Percentiles rank a stretch among this genome's conserved stretches.
Conservation (phyloP, 2,797 vertebrate species). For the Diplodus sargus region DNA sequence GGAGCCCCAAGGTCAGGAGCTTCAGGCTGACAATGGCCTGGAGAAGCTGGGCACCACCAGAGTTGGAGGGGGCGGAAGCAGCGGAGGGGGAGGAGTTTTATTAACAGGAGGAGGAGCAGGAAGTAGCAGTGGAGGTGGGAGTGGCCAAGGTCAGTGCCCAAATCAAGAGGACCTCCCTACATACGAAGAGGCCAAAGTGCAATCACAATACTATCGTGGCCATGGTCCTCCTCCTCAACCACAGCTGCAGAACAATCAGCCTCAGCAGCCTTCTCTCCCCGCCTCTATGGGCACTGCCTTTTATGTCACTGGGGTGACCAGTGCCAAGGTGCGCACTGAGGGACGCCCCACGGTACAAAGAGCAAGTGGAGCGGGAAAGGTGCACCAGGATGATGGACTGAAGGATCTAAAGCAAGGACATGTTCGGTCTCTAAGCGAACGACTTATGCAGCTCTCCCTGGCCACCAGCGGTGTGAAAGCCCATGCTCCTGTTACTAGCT, state of each 20-base stretch:
- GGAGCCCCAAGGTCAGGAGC: constrained; percentile 98
- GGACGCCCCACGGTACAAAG: constrained; percentile 94
- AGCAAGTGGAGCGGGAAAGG: constrained; percentile 89
- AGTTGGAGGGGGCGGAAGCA: constrained; percentile 82
- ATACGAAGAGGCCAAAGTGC: constrained; percentile 98
- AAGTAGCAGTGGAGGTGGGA: constrained; percentile 84
- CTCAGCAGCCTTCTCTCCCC: constrained; percentile 75
- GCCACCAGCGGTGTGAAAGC: constrained; percentile 97
- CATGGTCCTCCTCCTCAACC: constrained; percentile 78
- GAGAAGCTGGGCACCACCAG: constrained; percentile 90
- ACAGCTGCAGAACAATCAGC: constrained; percentile 75
- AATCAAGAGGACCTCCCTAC: constrained; percentile 95
- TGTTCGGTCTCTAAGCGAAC: constrained; percentile 95
- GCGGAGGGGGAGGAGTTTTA: constrained; percentile 85
- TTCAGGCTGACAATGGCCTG: constrained; percentile 95
- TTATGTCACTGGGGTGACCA: constrained; percentile 92
- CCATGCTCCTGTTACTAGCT: constrained; percentile 92
- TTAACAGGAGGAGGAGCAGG: constrained; percentile 68
- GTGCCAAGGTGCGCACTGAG: constrained; percentile 90
- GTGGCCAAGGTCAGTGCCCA: constrained; percentile 78
- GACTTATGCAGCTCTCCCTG: constrained; percentile 97
- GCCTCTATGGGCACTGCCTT: constrained; percentile 89
- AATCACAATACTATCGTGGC: constrained; percentile 96
- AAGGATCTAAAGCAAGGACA: constrained; percentile 99
- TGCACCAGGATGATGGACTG: constrained; percentile 97